These are phyloP conservation scores for Spilogale gracilis DNA, from an alignment of 2,113 vertebrate species.

Conservation along the genomic window DNA sequence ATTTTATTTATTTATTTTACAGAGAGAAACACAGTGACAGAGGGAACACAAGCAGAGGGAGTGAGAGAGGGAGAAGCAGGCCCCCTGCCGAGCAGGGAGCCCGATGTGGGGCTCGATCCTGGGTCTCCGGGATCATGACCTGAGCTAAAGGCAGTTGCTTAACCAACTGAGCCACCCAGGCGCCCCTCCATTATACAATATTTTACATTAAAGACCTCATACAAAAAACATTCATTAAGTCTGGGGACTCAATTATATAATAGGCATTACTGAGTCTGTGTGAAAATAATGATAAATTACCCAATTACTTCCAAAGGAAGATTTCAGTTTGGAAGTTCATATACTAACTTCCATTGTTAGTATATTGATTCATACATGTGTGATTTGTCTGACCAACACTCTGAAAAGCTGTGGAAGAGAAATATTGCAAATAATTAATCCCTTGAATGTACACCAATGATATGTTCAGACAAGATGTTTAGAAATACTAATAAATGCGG, in stretches of 20 bases:
- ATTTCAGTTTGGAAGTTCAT: neutral
- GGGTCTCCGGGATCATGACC: no score
- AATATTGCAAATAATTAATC: neutral
- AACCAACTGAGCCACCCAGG: no score
- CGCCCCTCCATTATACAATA: neutral
- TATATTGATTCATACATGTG: neutral
- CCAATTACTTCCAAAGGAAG: neutral
- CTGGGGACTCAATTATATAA: constrained; percentile 1
- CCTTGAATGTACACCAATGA: neutral
- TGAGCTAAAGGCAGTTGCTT: no score
- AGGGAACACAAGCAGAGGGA: no score
- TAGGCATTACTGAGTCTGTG: neutral
- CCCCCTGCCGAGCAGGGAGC: no score
- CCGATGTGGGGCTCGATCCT: no score
- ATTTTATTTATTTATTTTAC: no score
- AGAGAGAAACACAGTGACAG: no score
- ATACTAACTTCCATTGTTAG: neutral
- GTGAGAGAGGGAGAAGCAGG: no score
- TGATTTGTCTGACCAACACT: neutral
- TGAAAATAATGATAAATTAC: constrained; percentile 43
- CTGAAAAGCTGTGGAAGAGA: neutral
- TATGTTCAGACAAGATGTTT: neutral
- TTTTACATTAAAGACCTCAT: constrained; percentile 47
- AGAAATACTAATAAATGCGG: neutral
- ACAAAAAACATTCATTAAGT: constrained; percentile 30